Percentiles rank a stretch among this genome's conserved stretches.
phyloP scores from a whole-genome alignment of 2,888 invertebrate genomes.

The Erebia epiphron region DNA sequence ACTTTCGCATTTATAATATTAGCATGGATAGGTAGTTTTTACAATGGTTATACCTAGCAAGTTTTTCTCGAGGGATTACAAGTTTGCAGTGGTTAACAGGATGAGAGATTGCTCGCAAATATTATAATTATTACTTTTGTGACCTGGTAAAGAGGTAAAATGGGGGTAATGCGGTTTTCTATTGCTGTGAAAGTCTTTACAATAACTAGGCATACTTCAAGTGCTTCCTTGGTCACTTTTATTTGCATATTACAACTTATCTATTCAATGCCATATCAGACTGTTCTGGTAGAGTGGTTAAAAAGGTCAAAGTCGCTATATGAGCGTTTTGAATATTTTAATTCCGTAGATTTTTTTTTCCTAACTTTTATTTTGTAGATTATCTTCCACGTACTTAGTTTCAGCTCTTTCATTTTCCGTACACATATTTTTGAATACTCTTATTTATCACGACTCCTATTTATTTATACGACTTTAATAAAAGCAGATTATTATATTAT shows the following conservation, averaged over 20 bases:
- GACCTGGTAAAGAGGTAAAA: conserved; percentile 15
- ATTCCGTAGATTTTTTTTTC: neutral
- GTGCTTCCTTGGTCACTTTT: conserved; percentile 1
- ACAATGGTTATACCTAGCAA: too few species aligned
- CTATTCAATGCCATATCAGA: conserved; percentile 1
- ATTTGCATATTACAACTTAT: conserved; percentile 11
- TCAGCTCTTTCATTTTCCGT: too few species aligned
- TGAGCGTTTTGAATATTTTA: neutral
- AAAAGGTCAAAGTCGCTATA: conserved; percentile 7
- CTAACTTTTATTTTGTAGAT: neutral
- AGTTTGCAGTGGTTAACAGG: neutral
- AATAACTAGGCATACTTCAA: conserved; percentile 4
- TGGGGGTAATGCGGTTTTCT: conserved; percentile 6
- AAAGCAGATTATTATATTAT: neutral
- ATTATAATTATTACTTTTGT: conserved; percentile 3
- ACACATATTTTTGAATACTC: neutral
- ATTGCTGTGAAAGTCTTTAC: neutral
- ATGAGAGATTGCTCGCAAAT: conserved; percentile 7
- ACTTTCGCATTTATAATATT: too few species aligned
- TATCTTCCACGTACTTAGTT: neutral
- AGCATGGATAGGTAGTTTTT: too few species aligned
- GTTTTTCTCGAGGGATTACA: neutral
- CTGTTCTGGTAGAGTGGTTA: conserved; percentile 1
- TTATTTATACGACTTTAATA: neutral
- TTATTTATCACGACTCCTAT: neutral